Conservation (phyloP, 2,797 vertebrate genomes). For the Loriculus beryllinus region DNA sequence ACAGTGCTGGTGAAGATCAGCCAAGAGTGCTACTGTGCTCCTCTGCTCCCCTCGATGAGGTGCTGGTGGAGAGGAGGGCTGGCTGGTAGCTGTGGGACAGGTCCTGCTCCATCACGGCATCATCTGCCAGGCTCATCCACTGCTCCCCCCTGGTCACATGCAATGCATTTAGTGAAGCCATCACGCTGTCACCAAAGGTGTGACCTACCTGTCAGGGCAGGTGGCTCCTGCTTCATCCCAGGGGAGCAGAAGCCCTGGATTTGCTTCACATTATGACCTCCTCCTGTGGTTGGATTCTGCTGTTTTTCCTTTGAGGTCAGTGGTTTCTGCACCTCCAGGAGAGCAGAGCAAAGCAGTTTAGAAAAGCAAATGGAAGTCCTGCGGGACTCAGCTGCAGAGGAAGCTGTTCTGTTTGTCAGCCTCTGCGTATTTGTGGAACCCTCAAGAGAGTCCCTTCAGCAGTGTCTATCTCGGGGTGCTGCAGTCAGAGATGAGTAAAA, state of each 20-base stretch:
- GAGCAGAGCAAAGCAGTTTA: background rate
- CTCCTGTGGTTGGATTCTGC: background rate
- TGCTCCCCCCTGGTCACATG: background rate
- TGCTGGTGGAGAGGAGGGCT: accelerated
- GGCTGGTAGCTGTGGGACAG: background rate
- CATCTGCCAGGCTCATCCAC: background rate
- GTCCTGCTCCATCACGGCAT: background rate
- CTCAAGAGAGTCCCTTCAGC: background rate
- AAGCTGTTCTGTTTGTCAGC: background rate
- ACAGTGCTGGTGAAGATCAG: background rate
- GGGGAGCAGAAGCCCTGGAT: background rate
- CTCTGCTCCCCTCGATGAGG: background rate
- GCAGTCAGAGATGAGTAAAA: background rate
- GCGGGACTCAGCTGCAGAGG: background rate
- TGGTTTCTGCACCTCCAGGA: background rate
- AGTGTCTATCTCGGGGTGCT: background rate
- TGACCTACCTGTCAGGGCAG: background rate
- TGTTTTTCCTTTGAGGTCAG: background rate
- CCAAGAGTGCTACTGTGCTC: accelerated
- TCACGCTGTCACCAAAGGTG: accelerated
- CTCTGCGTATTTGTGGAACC: background rate
- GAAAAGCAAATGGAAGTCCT: background rate
- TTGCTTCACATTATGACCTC: background rate
- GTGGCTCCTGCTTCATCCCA: background rate
- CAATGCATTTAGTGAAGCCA: background rate